Evolutionary conservation across 2,888 invertebrate genomes (phyloP), one percentile per base, ranked within the genome.

Genomic region (Bhutanitis thaidina): DNA sequence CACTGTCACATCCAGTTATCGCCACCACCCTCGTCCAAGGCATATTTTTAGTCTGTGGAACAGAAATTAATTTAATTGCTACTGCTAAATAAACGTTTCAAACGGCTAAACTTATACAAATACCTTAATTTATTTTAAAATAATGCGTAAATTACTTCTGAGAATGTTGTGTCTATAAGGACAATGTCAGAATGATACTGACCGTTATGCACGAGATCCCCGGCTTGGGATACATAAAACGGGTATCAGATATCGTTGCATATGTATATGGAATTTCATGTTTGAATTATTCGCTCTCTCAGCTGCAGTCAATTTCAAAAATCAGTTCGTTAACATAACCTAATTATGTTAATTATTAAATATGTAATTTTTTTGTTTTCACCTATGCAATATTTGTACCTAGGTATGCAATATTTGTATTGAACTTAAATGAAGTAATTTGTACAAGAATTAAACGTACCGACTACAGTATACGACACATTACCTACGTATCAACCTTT

Each of bases 1-100:
- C 97, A 51, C 95, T 94, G 79, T 97, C 96, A 72, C 97, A 97
- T 36, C 97, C 97, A 7, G 95, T 95, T 59, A 97, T 93, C 13
- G 95, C 90, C 34, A 94, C 86, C 1, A 94, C 90, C 50, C 80
- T 69, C 9, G 64, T 79, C 43, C 76, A 59, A 2, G 74, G 63
- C 81, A 83, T 79, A 35, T 37, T 58, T 38, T 37, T 15, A 32
- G 43, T 29, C 25, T 52, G 47, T 3, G 14, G 29, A 35, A 30
- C 7, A 44, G 16, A 51, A 15, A 48, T 37, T 39, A 29, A 45
- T 20, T 41, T 27, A 37, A 12, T 32, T 27, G 35, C 30, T 20
- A 20, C 20, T 20, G 3, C 9, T 41, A 20, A 27, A 16, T 44
- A 39, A 25, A 40, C 1, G 25, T 27, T 37, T 49, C 40, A 43